Percentiles rank a stretch among this genome's conserved stretches.
Conservation (phyloP, 2,797 vertebrate species). For the Channa striata region DNA sequence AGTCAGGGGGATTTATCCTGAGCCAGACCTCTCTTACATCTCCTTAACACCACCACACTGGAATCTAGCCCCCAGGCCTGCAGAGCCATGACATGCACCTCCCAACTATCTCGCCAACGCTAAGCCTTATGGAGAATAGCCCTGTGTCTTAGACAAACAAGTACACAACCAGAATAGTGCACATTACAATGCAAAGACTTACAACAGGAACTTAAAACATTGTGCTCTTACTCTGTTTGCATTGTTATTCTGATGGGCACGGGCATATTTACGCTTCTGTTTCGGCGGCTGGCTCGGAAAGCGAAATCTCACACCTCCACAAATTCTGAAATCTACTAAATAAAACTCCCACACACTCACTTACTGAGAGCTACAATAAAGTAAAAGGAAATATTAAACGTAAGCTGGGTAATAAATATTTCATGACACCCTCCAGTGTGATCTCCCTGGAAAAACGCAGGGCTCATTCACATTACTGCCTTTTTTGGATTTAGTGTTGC, state of each 20-base stretch:
- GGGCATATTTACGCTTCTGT: slow-evolving; percentile 68
- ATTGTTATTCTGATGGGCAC: slow-evolving; percentile 68
- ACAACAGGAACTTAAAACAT: slow-evolving; percentile 48
- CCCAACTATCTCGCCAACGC: slow-evolving; percentile 69
- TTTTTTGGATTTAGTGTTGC: slow-evolving; percentile 22
- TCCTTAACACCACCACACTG: slow-evolving; percentile 70
- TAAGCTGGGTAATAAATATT: slow-evolving; percentile 73
- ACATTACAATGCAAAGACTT: slow-evolving; percentile 44
- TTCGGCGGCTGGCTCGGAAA: slow-evolving; percentile 44
- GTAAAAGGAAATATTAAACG: slow-evolving; percentile 63
- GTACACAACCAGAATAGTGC: slow-evolving; percentile 63
- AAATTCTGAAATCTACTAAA: slow-evolving; percentile 57
- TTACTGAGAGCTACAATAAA: slow-evolving; percentile 61
- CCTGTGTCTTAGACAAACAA: slow-evolving; percentile 69
- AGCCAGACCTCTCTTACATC: slow-evolving; percentile 78
- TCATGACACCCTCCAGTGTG: slow-evolving; percentile 58
- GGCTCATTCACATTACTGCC: slow-evolving; percentile 19
- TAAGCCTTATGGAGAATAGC: slow-evolving; percentile 70
- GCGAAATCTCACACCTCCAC: slow-evolving; percentile 67
- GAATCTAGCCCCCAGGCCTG: slow-evolving; percentile 64
- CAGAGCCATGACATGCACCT: slow-evolving; percentile 72
- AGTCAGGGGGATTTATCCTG: slow-evolving; percentile 77
- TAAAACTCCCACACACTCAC: slow-evolving; percentile 60
- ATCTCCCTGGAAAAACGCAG: slow-evolving; percentile 48
- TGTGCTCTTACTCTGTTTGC: slow-evolving; percentile 35